Base-by-base conservation (phyloP, 2,113 vertebrate species). In the Xenus cinereus region DNA sequence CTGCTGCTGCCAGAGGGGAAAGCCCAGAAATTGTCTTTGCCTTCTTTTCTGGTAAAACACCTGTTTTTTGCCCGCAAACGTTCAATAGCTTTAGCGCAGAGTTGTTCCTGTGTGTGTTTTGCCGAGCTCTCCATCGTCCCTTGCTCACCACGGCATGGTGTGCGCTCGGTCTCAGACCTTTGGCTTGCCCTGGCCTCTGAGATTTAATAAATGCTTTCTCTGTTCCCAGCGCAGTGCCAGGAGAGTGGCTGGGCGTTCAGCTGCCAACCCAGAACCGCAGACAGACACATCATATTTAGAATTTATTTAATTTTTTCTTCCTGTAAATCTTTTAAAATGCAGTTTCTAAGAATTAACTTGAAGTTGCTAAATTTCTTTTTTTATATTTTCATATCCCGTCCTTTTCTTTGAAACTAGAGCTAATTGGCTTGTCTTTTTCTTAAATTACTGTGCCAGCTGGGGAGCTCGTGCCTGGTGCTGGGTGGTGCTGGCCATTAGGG, bases 91-190 rank as follows among this genome's bases (percentile, higher is more conserved):
- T 56, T 54, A 56, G 12, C 27, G 56, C 16, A 13, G 35, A 5
- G 33, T 14, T 62, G 30, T 79, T 26, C 13, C 33, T 35, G 5
- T 28, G 16, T 48, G 7, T 63, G 20, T 2, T 60, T 46, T 43
- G 19, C 35, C 8, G 5, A 23, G 35, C 54, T 78, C 8, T 45
- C 59, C 20, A 2, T 4, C 16, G 51, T 11, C 15, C 16, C 1
- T 73, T 8, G n/a, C 59, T 53, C 3, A 28, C 12, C 26, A 48
- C 26, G 6, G 24, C 2, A 1, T 3, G 12, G 7, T 1, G 4
- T 9, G 6, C 7, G 2, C 56, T 53, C 0, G 0, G 7, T 39
- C 50, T 41, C 17, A 3, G 24, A 2, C 5, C 4, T 12, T 27
- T 32, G 23, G 32, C 28, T 32, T 73, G 39, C 51, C 60, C 60